Percentiles rank a stretch among this genome's conserved stretches.
phyloP scores from a whole-genome alignment of 2,113 vertebrate genomes.

The Oryzias javanicus region DNA sequence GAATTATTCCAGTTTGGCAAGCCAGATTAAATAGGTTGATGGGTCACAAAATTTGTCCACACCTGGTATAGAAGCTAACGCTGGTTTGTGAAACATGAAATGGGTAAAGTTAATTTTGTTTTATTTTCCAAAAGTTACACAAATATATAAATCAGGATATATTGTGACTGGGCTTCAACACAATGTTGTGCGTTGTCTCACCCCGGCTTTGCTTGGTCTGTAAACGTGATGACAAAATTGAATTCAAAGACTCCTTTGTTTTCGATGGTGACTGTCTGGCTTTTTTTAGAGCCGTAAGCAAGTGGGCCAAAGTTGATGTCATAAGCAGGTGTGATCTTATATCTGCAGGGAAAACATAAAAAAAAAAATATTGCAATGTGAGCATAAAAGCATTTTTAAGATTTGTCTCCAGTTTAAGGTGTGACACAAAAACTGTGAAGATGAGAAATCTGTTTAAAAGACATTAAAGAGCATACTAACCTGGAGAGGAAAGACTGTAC shows the following conservation, averaged over 20 bases:
- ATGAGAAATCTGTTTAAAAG: background rate
- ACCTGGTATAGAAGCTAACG: too few species aligned
- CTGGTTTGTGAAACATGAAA: too few species aligned
- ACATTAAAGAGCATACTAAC: conserved; percentile 19
- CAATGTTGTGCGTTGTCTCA: conserved; percentile 44
- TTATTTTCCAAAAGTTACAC: too few species aligned
- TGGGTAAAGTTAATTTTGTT: too few species aligned
- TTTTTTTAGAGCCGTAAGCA: conserved; percentile 72
- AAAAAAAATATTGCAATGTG: background rate
- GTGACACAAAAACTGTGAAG: background rate
- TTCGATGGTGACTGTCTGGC: conserved; percentile 76
- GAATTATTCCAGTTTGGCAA: too few species aligned
- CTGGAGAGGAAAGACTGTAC: conserved; percentile 78
- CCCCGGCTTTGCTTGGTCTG: conserved; percentile 64
- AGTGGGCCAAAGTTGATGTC: conserved; percentile 83
- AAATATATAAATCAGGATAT: background rate
- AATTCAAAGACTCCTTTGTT: conserved; percentile 81
- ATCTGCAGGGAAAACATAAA: conserved; percentile 72
- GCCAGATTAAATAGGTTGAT: too few species aligned
- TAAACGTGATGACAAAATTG: conserved; percentile 70
- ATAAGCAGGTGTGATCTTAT: conserved; percentile 77
- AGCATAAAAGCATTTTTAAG: background rate
- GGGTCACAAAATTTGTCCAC: too few species aligned
- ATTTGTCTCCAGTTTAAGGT: too few species aligned
- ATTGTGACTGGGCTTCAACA: background rate